These are phyloP conservation scores for Paramormyrops hopkinsi DNA, from an alignment of 2,797 vertebrate genomes.

Conservation along the genomic window DNA sequence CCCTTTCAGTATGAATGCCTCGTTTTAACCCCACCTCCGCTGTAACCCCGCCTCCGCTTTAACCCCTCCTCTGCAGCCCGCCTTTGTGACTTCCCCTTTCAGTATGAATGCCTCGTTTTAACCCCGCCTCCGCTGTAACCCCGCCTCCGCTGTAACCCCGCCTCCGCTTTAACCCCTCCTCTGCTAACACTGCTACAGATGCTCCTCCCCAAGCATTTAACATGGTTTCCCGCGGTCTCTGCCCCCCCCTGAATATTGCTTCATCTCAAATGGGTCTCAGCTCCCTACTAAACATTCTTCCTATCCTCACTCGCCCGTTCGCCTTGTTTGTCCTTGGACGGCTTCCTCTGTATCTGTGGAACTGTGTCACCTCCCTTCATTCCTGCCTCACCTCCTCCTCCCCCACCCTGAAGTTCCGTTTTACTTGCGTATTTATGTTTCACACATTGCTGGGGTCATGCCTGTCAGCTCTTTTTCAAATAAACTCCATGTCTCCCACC, in stretches of 20 bases:
- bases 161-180: constrained; percentile 4
- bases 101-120: neutral
- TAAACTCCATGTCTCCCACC: neutral
- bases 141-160: neutral
- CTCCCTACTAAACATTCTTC: neutral
- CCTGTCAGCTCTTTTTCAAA: neutral
- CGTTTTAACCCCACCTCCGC: neutral
- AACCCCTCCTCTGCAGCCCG: constrained; percentile 5
- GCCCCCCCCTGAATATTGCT: neutral
- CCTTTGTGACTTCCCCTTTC: neutral
- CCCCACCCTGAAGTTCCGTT: neutral
- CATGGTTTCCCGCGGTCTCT: neutral
- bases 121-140: neutral
- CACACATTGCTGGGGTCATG: neutral
- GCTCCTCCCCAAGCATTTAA: neutral
- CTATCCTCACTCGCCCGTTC: neutral
- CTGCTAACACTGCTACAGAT: neutral
- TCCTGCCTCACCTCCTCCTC: neutral
- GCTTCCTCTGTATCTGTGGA: neutral
- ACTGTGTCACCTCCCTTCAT: neutral
- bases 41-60: neutral
- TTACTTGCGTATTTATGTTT: neutral
- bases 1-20: neutral
- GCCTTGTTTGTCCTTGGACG: neutral
- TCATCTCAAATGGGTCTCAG: neutral